phyloP scores from a whole-genome alignment of 2,113 vertebrate species.

The Oryzias javanicus region DNA sequence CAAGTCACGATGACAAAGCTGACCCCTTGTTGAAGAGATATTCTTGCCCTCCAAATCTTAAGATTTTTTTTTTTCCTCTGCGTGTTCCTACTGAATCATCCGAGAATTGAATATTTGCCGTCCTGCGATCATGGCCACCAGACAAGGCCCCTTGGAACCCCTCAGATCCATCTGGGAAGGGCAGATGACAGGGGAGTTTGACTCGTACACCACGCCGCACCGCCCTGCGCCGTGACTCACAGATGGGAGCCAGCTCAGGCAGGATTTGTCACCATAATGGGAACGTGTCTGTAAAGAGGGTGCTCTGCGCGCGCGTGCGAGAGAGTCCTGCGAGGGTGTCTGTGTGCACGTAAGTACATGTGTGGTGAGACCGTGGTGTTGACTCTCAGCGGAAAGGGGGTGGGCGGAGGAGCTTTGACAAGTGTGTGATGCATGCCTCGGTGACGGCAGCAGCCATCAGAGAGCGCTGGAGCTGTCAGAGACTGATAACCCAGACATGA shows the following conservation, averaged over 20 bases:
- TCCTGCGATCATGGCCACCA: slow-evolving; percentile 35
- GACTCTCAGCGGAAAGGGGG: slow-evolving; percentile 62
- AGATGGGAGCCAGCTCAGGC: slow-evolving; percentile 69
- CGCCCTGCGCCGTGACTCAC: slow-evolving; percentile 56
- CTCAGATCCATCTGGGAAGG: slow-evolving; percentile 61
- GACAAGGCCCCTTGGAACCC: slow-evolving; percentile 44
- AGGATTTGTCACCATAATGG: slow-evolving; percentile 73
- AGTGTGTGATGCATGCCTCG: slow-evolving; percentile 66
- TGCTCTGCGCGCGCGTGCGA: slow-evolving; percentile 11
- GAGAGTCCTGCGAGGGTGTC: slow-evolving; percentile 38
- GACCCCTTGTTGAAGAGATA: slow-evolving; percentile 38
- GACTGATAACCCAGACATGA: slow-evolving; percentile 57
- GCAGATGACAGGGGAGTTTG: slow-evolving; percentile 69
- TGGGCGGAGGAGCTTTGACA: slow-evolving; percentile 68
- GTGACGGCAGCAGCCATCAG: slow-evolving; percentile 68
- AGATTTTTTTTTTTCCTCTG: slow-evolving; percentile 6
- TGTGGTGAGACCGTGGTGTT: slow-evolving; percentile 59
- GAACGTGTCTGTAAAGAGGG: slow-evolving; percentile 48
- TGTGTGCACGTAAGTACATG: slow-evolving; percentile 47
- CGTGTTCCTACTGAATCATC: slow-evolving; percentile 10
- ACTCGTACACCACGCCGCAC: slow-evolving; percentile 53
- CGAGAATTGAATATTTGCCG: slow-evolving; percentile 20
- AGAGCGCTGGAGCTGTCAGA: slow-evolving; percentile 53
- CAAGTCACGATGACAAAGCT: slow-evolving; percentile 55
- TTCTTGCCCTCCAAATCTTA: slow-evolving; percentile 21